Evolutionary conservation across 2,113 vertebrate species (phyloP), one percentile per base, ranked within the genome.

Genomic region (Amphilophus citrinellus): DNA sequence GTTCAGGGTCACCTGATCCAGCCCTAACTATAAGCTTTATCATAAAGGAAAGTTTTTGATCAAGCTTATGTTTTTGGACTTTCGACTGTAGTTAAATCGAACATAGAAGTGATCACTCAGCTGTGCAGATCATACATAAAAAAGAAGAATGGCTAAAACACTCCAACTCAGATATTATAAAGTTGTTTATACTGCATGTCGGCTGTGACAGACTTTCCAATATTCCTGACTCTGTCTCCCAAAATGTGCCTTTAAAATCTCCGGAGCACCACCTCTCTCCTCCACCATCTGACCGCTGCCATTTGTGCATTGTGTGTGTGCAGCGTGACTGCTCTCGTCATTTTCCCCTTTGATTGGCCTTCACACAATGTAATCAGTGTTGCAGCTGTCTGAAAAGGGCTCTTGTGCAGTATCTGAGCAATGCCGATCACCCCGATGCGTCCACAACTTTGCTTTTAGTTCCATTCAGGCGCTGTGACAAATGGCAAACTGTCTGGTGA

Each of bases 341-440:
- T 95, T 91, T 95, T 94, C 88, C 83, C 94, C 95, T 96, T 96
- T 95, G 95, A 96, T 95, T 95, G 94, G 90, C 91, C 71, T 88
- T 86, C 94, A 60, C 93, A 96, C 96, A 96, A 96, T 96, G 94
- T 93, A 82, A 90, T 94, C 94, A 96, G 95, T 96, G 96, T 96
- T 95, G 93, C 90, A 88, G 93, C 79, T 81, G 91, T 90, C 91
- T 96, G 90, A 96, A 96, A 96, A 95, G 94, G 91, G 90, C 92
- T 92, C 92, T 96, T 96, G 95, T 96, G 90, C 84, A 82, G 88
- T 39, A 87, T 93, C 90, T 90, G 91, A 93, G 94, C 93, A 91
- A 95, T 95, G 95, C 92, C 82, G 90, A 92, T 95, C 90, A 83
- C 87, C 89, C 91, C 86, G 80, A 95, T 89, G 93, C 82, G 92